Percentiles rank a stretch among this genome's conserved stretches.
Conservation (phyloP, 2,888 invertebrate species). For the Ormyrus rosae region DNA sequence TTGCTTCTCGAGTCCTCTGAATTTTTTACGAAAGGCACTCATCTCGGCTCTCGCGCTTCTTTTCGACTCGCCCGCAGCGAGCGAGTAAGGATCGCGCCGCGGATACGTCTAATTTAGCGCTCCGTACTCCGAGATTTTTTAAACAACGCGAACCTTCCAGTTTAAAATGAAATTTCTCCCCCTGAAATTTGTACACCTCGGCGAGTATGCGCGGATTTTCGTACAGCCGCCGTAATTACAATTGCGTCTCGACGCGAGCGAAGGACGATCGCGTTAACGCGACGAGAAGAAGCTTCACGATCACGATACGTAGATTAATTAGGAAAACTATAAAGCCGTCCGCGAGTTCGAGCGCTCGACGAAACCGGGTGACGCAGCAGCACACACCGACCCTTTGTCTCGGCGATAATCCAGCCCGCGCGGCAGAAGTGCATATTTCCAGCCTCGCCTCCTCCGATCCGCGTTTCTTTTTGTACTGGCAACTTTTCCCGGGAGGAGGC, state of each 20-base stretch:
- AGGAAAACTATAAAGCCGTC: background rate
- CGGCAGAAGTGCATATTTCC: too few relatives aligned
- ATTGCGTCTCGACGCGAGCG: constrained; percentile 18
- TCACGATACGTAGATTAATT: background rate
- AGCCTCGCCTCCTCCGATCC: background rate
- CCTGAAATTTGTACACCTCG: background rate
- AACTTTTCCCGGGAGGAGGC: background rate
- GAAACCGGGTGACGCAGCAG: constrained; percentile 55
- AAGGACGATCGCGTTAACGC: constrained; percentile 15
- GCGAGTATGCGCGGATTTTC: background rate
- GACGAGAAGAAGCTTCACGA: constrained; percentile 15
- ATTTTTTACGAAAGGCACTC: too few relatives aligned
- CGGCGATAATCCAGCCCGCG: too few relatives aligned
- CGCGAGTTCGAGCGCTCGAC: constrained; percentile 72
- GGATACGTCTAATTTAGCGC: too few relatives aligned
- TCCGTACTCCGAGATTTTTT: too few relatives aligned
- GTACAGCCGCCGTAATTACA: background rate
- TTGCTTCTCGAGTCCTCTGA: too few relatives aligned
- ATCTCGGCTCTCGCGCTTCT: too few relatives aligned
- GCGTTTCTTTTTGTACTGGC: background rate
- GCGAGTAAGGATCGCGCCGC: too few relatives aligned
- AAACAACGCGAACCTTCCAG: too few relatives aligned
- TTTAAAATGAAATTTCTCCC: too few relatives aligned
- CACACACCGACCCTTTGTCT: too few relatives aligned
- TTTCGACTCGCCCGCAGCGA: too few relatives aligned